phyloP scores from a whole-genome alignment of 2,888 invertebrate genomes.

The Agrochola circellaris region DNA sequence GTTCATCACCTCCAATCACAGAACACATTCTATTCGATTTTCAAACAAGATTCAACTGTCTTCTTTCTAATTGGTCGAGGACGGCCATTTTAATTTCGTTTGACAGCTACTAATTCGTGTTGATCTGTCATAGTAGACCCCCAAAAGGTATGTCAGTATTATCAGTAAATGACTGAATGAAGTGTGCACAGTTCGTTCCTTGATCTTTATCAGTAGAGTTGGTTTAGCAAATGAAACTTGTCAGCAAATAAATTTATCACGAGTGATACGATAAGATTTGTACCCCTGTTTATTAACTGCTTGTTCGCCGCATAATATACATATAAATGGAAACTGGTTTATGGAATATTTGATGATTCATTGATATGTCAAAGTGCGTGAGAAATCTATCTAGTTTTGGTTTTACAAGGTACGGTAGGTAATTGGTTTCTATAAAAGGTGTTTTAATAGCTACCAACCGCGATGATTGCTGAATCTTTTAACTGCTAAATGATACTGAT shows the following conservation, averaged over 20 bases:
- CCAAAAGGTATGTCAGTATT: constrained; percentile 58
- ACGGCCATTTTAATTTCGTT: constrained; percentile 34
- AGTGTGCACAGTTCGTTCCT: constrained; percentile 68
- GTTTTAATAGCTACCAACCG: neutral
- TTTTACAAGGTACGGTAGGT: neutral
- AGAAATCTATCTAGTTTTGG: constrained; percentile 39
- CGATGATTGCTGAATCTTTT: neutral
- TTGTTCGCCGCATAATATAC: constrained; percentile 69
- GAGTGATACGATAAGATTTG: constrained; percentile 76
- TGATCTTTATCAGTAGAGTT: constrained; percentile 74
- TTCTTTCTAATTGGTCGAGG: constrained; percentile 29
- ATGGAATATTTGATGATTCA: constrained; percentile 73
- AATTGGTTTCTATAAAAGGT: neutral
- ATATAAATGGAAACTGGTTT: constrained; percentile 70
- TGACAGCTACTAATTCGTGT: constrained; percentile 40
- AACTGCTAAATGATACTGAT: neutral
- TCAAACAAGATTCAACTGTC: constrained; percentile 32
- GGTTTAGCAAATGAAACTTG: constrained; percentile 77
- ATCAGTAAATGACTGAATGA: constrained; percentile 61
- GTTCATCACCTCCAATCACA: constrained; percentile 2
- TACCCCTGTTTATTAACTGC: constrained; percentile 69
- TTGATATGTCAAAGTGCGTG: constrained; percentile 68
- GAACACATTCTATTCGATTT: constrained; percentile 25
- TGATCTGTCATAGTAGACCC: constrained; percentile 39
- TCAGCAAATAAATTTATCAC: constrained; percentile 78